phyloP scores from a whole-genome alignment of 1,140 invertebrate species.

The Daktulosphaira vitifoliae region DNA sequence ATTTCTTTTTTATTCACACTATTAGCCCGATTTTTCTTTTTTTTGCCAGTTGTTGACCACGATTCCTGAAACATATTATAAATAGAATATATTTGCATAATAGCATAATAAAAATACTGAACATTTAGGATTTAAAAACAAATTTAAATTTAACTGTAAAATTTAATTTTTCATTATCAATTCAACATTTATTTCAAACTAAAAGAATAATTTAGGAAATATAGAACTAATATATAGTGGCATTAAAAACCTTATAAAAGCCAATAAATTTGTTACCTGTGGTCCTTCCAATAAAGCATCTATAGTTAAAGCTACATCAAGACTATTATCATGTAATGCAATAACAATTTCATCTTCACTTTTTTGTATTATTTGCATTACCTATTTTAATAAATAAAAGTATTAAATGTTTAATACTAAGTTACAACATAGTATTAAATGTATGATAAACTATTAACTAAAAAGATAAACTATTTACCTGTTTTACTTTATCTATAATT shows the following conservation, averaged over 20 bases:
- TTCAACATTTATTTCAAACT: too few relatives aligned
- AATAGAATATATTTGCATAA: too few relatives aligned
- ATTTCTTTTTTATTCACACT: constrained; percentile 36
- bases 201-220: too few relatives aligned
- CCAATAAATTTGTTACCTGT: not conserved
- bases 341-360: constrained; percentile 73
- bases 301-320: constrained; percentile 64
- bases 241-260: too few relatives aligned
- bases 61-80: constrained; percentile 49
- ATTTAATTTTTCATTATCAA: too few relatives aligned
- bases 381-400: constrained; percentile 40
- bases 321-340: constrained; percentile 71
- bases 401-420: not conserved
- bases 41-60: constrained; percentile 71
- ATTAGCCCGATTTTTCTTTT: constrained; percentile 63
- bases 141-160: too few relatives aligned
- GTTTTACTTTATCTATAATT: constrained; percentile 62
- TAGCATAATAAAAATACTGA: too few relatives aligned
- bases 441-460: not conserved
- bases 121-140: too few relatives aligned
- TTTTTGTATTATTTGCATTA: constrained; percentile 70
- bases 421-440: not conserved
- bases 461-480: constrained; percentile 37
- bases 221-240: too few relatives aligned
- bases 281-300: constrained; percentile 63